These are phyloP conservation scores for Drosophila kokeensis DNA, from an alignment of 2,888 invertebrate genomes.

Conservation along the genomic window DNA sequence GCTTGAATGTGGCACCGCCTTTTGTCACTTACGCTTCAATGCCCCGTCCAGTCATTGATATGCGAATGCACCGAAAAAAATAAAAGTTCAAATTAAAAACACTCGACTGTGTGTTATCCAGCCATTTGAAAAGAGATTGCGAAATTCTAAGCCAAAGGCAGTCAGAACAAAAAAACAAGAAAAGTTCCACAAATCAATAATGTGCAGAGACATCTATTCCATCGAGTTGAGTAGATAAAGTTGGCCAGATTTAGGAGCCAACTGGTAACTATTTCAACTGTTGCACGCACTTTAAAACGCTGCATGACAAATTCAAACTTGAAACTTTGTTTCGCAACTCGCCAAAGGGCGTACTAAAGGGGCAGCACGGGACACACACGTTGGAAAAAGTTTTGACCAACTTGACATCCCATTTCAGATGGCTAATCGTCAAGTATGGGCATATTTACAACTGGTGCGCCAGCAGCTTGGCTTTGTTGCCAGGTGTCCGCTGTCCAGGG, in stretches of 20 bases:
- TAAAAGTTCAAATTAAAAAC: slow-evolving; percentile 79
- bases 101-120: slow-evolving; percentile 69
- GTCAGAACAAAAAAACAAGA: slow-evolving; percentile 25
- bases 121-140: slow-evolving; percentile 43
- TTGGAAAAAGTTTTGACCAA: slow-evolving; percentile 54
- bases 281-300: slow-evolving; percentile 55
- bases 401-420: slow-evolving; percentile 69
- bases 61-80: slow-evolving; percentile 60
- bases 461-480: background rate
- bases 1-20: slow-evolving; percentile 42
- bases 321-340: slow-evolving; percentile 40
- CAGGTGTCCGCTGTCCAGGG: slow-evolving; percentile 48
- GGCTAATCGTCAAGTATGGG: slow-evolving; percentile 70
- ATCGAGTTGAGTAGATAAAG: slow-evolving; percentile 38
- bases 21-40: slow-evolving; percentile 64
- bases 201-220: slow-evolving; percentile 45
- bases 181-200: slow-evolving; percentile 62
- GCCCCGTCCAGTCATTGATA: slow-evolving; percentile 64
- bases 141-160: slow-evolving; percentile 11
- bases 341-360: background rate
- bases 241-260: slow-evolving; percentile 32
- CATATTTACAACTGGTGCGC: background rate
- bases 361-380: slow-evolving; percentile 6
- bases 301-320: slow-evolving; percentile 63
- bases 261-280: slow-evolving; percentile 40